Evolutionary conservation across 2,888 invertebrate genomes (phyloP).

Genomic region (Drosophila austrosaltans): DNA sequence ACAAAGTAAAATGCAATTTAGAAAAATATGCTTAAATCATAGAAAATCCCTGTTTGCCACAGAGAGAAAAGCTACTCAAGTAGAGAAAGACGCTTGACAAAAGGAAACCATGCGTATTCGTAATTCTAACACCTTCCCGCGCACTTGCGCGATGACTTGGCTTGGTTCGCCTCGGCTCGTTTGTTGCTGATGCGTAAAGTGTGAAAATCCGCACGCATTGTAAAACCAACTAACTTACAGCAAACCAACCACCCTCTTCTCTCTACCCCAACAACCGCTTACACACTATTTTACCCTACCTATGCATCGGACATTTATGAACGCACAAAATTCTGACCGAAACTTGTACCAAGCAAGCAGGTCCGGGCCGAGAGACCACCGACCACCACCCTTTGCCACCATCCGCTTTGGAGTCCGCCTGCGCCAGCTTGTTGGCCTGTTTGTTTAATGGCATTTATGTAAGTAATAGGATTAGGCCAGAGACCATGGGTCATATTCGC

Average conservation of each 20-base stretch:
- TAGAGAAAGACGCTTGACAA: constrained; percentile 32
- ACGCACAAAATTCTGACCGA: constrained; percentile 27
- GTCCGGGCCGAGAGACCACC: neutral
- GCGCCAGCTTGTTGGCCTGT: constrained; percentile 26
- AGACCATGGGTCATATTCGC: constrained; percentile 42
- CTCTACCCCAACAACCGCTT: neutral
- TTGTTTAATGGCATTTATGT: constrained; percentile 58
- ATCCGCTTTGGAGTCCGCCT: neutral
- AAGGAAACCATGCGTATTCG: constrained; percentile 47
- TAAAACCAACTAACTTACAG: neutral
- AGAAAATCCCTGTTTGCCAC: constrained; percentile 11
- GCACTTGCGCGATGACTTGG: neutral
- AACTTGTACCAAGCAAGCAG: neutral
- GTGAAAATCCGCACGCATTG: constrained; percentile 72
- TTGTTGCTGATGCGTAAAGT: constrained; percentile 59
- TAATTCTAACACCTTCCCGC: constrained; percentile 10
- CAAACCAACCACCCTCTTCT: neutral
- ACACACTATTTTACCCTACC: constrained; percentile 12
- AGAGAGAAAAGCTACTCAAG: neutral
- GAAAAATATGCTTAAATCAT: constrained; percentile 62
- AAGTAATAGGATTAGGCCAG: constrained; percentile 70
- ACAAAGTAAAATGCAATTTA: constrained; percentile 73
- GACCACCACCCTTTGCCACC: neutral
- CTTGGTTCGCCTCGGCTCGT: neutral
- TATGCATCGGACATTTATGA: neutral